A percentile compares a stretch with the other conserved stretches of the same genome.
phyloP scores from a whole-genome alignment of 2,797 vertebrate genomes.

The Parauchenoglanis ngamensis region DNA sequence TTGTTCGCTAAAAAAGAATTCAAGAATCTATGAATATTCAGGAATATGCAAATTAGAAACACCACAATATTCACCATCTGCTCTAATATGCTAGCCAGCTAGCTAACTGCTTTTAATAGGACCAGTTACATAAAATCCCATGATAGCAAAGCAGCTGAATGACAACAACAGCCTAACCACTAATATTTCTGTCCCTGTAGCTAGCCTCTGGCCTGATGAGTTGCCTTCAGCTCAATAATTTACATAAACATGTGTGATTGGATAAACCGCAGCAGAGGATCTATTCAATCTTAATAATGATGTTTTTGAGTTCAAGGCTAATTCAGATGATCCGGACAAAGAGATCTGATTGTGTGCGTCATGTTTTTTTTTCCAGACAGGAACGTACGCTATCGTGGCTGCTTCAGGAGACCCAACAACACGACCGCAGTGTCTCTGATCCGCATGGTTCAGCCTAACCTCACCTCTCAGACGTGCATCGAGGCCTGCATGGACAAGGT shows the following conservation, averaged over 20 bases:
- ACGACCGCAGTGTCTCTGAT: conserved; percentile 78
- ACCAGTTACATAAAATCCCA: neutral
- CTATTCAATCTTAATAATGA: neutral
- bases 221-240: neutral
- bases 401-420: conserved; percentile 84
- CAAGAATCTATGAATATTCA: neutral
- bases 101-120: neutral
- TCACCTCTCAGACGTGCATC: conserved; percentile 89
- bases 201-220: neutral
- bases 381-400: conserved; percentile 88
- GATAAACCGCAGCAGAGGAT: neutral
- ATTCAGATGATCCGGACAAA: neutral
- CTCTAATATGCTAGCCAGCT: neutral
- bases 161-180: neutral
- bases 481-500: conserved; percentile 86
- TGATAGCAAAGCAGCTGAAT: neutral
- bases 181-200: neutral
- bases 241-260: neutral
- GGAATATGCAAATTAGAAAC: neutral
- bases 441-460: conserved; percentile 79
- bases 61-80: neutral
- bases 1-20: neutral
- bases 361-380: conserved; percentile 68
- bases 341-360: neutral
- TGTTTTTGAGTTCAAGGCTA: neutral